Conservation (phyloP, 2,797 vertebrate species). For the Adelosebastes latens region DNA sequence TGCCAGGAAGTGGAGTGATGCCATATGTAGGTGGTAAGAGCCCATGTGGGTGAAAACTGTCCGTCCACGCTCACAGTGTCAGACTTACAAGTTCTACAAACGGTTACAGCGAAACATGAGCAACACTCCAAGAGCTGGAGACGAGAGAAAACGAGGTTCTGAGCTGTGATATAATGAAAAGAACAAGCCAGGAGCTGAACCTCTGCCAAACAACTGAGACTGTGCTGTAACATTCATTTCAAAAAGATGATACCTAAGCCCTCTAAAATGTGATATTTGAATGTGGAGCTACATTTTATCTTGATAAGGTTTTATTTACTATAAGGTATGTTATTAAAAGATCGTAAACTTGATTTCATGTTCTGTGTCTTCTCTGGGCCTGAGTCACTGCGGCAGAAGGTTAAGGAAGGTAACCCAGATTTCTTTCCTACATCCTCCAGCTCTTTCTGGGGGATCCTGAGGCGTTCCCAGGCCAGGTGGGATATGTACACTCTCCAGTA, state of each 20-base stretch:
- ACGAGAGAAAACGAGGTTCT: constrained; percentile 25
- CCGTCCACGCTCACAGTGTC: constrained; percentile 51
- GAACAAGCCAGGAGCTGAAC: constrained; percentile 27
- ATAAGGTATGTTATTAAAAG: neutral
- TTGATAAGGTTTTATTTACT: neutral
- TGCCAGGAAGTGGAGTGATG: constrained; percentile 61
- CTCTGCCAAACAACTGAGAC: neutral
- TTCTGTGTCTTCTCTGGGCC: neutral
- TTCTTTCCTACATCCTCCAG: neutral
- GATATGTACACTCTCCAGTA: neutral
- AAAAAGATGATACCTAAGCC: neutral
- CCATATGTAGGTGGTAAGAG: constrained; percentile 63
- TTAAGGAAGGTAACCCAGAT: neutral
- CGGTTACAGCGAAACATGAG: constrained; percentile 33
- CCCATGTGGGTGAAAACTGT: constrained; percentile 61
- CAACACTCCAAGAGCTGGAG: constrained; percentile 26
- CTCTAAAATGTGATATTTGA: neutral
- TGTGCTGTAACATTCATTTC: neutral
- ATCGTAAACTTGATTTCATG: neutral
- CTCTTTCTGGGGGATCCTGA: neutral
- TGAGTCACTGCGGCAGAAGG: neutral
- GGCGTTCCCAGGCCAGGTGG: neutral
- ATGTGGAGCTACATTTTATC: neutral
- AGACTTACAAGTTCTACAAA: constrained; percentile 53
- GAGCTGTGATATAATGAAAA: constrained; percentile 44